Evolutionary conservation across 2,888 invertebrate species (phyloP).

Genomic region (Synanthedon tipuliformis): DNA sequence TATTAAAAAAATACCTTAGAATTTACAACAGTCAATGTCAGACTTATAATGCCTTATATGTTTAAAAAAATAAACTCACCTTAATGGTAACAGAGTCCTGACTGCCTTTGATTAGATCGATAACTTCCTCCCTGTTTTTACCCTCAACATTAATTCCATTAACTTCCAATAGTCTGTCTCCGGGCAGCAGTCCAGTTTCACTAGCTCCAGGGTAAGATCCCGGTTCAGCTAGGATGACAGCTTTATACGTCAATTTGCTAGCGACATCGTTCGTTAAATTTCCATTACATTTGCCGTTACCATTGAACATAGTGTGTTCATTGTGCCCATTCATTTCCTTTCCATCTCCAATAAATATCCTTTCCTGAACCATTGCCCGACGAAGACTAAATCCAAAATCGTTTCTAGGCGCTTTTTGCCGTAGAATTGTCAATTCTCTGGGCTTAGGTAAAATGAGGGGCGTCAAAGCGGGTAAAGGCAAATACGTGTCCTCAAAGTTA

Average conservation of each 20-base stretch:
- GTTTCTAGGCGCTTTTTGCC: conserved; percentile 85
- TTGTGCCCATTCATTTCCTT: conserved; percentile 41
- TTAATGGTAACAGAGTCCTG: conserved; percentile 85
- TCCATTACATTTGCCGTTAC: conserved; percentile 48
- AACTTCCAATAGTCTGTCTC: conserved; percentile 92
- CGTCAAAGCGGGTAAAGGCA: conserved; percentile 78
- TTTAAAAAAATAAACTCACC: conserved; percentile 62
- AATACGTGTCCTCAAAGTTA: conserved; percentile 79
- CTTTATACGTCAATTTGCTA: conserved; percentile 70
- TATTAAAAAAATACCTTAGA: no score
- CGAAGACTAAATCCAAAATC: conserved; percentile 95
- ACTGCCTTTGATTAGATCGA: conserved; percentile 91
- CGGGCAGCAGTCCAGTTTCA: conserved; percentile 91
- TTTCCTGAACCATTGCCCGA: conserved; percentile 85
- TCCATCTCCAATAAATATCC: conserved; percentile 56
- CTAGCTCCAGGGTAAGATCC: conserved; percentile 81
- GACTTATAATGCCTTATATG: no score
- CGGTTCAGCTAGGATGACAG: conserved; percentile 92
- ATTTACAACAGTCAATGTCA: no score
- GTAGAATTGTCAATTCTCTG: conserved; percentile 79
- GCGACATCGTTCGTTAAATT: conserved; percentile 30
- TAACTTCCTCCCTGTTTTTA: conserved; percentile 89
- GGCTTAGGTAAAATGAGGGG: conserved; percentile 78
- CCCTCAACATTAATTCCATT: conserved; percentile 88
- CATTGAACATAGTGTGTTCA: conserved; percentile 39